Evolutionary conservation across 2,797 vertebrate species (phyloP).

Genomic region (Discoglossus pictus): DNA sequence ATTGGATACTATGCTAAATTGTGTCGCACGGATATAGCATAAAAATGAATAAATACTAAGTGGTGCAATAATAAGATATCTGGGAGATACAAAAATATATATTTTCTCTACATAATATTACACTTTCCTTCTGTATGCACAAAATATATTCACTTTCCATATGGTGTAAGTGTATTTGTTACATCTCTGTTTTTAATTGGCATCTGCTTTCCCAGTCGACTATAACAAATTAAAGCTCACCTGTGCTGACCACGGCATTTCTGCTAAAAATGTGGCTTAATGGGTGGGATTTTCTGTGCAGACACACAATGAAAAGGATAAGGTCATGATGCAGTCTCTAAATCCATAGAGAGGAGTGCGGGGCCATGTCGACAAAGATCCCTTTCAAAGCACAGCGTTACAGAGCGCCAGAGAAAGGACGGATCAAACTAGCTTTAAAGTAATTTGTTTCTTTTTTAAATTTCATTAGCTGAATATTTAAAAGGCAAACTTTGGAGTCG

Average conservation of each 20-base stretch:
- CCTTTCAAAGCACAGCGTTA: slow-evolving; percentile 30
- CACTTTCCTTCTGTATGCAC: too few relatives aligned
- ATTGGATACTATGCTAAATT: too few relatives aligned
- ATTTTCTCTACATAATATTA: too few relatives aligned
- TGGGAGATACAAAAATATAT: too few relatives aligned
- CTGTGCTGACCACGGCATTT: slow-evolving; percentile 51
- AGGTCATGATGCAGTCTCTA: slow-evolving; percentile 55
- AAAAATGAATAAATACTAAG: too few relatives aligned
- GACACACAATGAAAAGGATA: slow-evolving; percentile 58
- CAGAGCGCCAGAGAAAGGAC: slow-evolving; percentile 40
- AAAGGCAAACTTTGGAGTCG: slow-evolving; percentile 13
- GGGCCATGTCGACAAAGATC: slow-evolving; percentile 32
- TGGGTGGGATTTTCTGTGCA: slow-evolving; percentile 59
- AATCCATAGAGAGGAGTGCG: slow-evolving; percentile 52
- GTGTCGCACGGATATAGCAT: too few relatives aligned
- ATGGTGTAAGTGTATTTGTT: too few relatives aligned
- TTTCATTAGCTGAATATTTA: slow-evolving; percentile 16
- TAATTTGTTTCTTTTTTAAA: slow-evolving; percentile 12
- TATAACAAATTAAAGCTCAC: slow-evolving; percentile 42
- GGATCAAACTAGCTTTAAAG: slow-evolving; percentile 55
- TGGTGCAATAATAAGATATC: too few relatives aligned
- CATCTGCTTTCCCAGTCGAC: slow-evolving; percentile 47
- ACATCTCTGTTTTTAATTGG: too few relatives aligned
- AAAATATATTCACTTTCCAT: too few relatives aligned
- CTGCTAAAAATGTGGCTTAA: slow-evolving; percentile 52